phyloP scores from a whole-genome alignment of 2,113 vertebrate genomes.

The Tringa solitaria region DNA sequence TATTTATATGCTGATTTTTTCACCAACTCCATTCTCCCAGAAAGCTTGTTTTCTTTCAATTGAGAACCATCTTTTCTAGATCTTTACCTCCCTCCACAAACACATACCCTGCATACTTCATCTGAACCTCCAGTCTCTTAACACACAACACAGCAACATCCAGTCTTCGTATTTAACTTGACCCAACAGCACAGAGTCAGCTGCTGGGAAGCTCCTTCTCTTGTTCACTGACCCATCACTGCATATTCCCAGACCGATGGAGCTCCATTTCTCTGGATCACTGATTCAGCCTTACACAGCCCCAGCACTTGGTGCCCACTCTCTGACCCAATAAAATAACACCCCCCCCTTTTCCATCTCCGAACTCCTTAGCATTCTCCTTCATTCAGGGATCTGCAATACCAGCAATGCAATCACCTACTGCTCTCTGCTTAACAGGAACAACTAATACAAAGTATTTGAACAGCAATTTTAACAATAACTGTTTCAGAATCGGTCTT shows the following conservation, averaged over 20 bases:
- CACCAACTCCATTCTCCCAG: neutral
- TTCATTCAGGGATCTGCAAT: conserved; percentile 23
- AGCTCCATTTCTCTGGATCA: conserved; percentile 41
- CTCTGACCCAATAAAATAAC: conserved; percentile 42
- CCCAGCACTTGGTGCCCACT: conserved; percentile 1
- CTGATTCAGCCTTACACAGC: conserved; percentile 47
- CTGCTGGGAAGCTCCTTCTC: conserved; percentile 49
- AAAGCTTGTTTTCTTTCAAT: neutral
- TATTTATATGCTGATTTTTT: neutral
- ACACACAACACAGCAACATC: neutral
- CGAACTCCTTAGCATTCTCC: conserved; percentile 33
- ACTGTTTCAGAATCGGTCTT: neutral
- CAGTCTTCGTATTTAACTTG: neutral
- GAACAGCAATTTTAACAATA: conserved; percentile 11
- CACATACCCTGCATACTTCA: neutral
- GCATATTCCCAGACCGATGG: conserved; percentile 29
- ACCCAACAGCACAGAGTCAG: neutral
- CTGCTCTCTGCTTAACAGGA: conserved; percentile 27
- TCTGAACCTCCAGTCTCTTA: conserved; percentile 5
- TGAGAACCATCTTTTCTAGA: conserved; percentile 22
- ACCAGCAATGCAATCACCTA: conserved; percentile 9
- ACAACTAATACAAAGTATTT: conserved; percentile 68
- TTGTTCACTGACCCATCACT: conserved; percentile 39
- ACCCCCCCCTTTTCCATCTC: neutral
- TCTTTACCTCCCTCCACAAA: neutral